Base-by-base conservation (phyloP, 2,888 invertebrate genomes). In the Epistrophe eligans region DNA sequence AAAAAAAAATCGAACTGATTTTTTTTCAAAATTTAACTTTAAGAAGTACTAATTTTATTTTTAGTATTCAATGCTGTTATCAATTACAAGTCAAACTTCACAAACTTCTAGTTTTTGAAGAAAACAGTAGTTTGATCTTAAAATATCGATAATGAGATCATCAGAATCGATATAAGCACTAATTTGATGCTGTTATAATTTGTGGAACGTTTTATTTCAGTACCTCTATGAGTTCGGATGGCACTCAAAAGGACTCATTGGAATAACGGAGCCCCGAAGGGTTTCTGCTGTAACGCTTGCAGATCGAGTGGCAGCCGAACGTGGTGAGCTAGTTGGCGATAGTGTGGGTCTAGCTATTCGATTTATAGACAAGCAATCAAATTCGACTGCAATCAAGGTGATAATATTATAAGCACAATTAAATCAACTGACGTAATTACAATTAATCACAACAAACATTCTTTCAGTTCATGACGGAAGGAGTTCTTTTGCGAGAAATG, bases 381-480 rank as follows among this genome's bases (percentile, higher is more conserved):
- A 93, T 0, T 94, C 94, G 1, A 97, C 97, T 7, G 95, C 95
- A 71, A 96, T 97, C 71, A 96, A 97, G 93, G 96, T 96, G 2
- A 64, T 8, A 24, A 32, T 35, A 17, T 17, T 35, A 17, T 17
- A 13, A 43, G 6, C 13, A 15, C 15, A 6, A 6, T 43, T 43
- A 6, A 43, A 43, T n/a, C n/a, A 45, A 45, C 45, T n/a, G 7
- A n/a, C 15, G 7, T 8, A 8, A 32, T 32, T 6, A 43, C 43
- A 32, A 45, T n/a, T 4, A 11, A 3, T 55, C 40, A 2, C n/a
- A 24, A 7, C 24, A 24, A 28, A 52, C 24, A 35, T 0, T 73
- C 67, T 90, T 91, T 79, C 93, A 98, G 97, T 99, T 96, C 90
- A 96, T 99, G 96, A 99, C 99, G 0, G 99, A 99, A 93, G 99